Base-by-base conservation (phyloP, 2,888 invertebrate species). In the Oligia latruncula region DNA sequence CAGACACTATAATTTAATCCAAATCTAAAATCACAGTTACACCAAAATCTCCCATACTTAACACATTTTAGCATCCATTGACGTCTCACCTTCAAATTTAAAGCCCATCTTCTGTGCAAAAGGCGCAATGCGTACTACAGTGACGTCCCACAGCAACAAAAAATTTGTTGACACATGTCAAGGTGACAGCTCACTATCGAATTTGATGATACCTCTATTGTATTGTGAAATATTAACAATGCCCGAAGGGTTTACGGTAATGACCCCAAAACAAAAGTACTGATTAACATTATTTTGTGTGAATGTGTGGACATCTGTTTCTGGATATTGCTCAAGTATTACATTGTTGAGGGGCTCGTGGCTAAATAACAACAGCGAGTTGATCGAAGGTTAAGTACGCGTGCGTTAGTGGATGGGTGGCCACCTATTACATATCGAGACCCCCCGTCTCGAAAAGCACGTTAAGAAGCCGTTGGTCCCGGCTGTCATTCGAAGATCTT, bases 221-320 rank as follows among this genome's bases (percentile, higher is more conserved):
- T 70, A 71, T 85, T 85, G 81, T 80, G 82, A 74, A 85, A 85
- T 77, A 52, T 76, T 76, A 86, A 87, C 87, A 88, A 88, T 88
- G 64, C 81, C 15, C 65, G 40, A 83, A 79, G 67, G 62, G 74
- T 84, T 83, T 80, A 81, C 81, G 82, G 66, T 84, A 87, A 78
- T 87, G 88, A 88, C 86, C 86, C 80, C 65, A 74, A 74, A 87
- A 85, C 74, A 74, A 74, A 80, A 52, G 72, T 72, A 71, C 71
- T 65, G 49, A 86, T 86, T 87, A 82, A 74, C 84, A 87, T 87
- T 77, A 80, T 74, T 78, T 81, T 71, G 58, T 64, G 23, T 55
- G 71, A 52, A 55, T 82, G 64, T 60, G 58, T 73, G n/a, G 64
- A 58, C 40, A 66, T 72, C n/a, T 71, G 73, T 64, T 76, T 81